phyloP scores from a whole-genome alignment of 2,888 invertebrate species.

The Noctua janthina region DNA sequence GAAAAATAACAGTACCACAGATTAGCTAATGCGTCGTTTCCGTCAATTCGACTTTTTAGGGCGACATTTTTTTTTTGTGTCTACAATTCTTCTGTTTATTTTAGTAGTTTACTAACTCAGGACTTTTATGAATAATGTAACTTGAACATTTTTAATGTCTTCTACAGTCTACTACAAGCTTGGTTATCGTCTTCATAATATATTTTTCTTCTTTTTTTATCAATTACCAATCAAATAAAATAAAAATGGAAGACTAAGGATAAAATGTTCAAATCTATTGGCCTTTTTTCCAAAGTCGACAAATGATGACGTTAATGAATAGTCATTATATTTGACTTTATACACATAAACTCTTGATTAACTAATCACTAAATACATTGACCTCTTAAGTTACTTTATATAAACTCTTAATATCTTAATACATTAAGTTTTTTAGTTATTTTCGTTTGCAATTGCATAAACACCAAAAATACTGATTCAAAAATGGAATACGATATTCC shows the following conservation, averaged over 20 bases:
- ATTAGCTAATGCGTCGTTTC: constrained; percentile 13
- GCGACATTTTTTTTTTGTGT: not conserved
- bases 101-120: not conserved
- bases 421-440: not conserved
- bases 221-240: not conserved
- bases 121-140: not conserved
- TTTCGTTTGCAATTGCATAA: not conserved
- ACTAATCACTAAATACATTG: constrained; percentile 1
- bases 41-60: constrained; percentile 32
- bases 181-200: not conserved
- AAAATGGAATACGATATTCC: not conserved
- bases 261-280: not conserved
- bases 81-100: not conserved
- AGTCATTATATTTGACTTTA: not conserved
- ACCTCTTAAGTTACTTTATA: not conserved
- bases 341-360: not conserved
- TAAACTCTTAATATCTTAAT: not conserved
- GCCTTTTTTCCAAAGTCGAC: not conserved
- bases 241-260: not conserved
- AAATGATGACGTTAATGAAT: not conserved
- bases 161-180: not conserved
- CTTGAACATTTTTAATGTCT: not conserved
- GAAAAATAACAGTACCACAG: constrained; percentile 14
- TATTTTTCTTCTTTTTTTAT: not conserved
- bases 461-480: not conserved